Conservation (phyloP, 2,888 invertebrate genomes). For the Scaptomyza tumidula region DNA sequence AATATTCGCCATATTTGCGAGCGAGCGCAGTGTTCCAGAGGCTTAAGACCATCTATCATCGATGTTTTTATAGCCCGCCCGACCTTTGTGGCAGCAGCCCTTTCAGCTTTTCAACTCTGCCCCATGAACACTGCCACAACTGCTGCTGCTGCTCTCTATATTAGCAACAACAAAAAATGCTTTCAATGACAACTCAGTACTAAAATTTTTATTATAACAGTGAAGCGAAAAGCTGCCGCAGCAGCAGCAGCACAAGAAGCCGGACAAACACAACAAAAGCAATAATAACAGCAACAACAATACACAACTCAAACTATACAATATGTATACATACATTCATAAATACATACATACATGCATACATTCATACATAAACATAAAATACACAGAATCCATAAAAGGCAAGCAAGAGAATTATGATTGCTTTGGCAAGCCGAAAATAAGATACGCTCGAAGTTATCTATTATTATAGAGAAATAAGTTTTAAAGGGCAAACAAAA, state of each 20-base stretch:
- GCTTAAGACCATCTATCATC: constrained; percentile 24
- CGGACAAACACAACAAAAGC: constrained; percentile 36
- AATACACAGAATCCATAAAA: constrained; percentile 47
- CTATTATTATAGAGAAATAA: not conserved
- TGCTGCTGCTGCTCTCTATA: constrained; percentile 7
- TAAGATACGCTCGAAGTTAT: not conserved
- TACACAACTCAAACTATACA: constrained; percentile 29
- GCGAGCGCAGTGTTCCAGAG: constrained; percentile 7
- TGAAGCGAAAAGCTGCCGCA: constrained; percentile 17
- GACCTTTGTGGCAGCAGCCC: constrained; percentile 34
- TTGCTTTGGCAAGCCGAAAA: not conserved
- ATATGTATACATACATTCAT: constrained; percentile 16
- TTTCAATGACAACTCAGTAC: constrained; percentile 47
- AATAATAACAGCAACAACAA: constrained; percentile 38
- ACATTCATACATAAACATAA: constrained; percentile 65
- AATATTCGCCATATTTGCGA: not conserved
- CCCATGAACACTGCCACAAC: not conserved
- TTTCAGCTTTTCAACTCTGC: constrained; percentile 7
- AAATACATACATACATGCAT: constrained; percentile 25
- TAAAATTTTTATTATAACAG: constrained; percentile 55
- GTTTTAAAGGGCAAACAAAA: not conserved
- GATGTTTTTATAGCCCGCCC: constrained; percentile 20
- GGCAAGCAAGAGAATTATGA: constrained; percentile 5
- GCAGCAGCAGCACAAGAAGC: constrained; percentile 32
- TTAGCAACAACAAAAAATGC: constrained; percentile 23